Percentiles rank a stretch among this genome's conserved stretches.
phyloP scores from a whole-genome alignment of 2,888 invertebrate genomes.

The Drosophila tanythrix region DNA sequence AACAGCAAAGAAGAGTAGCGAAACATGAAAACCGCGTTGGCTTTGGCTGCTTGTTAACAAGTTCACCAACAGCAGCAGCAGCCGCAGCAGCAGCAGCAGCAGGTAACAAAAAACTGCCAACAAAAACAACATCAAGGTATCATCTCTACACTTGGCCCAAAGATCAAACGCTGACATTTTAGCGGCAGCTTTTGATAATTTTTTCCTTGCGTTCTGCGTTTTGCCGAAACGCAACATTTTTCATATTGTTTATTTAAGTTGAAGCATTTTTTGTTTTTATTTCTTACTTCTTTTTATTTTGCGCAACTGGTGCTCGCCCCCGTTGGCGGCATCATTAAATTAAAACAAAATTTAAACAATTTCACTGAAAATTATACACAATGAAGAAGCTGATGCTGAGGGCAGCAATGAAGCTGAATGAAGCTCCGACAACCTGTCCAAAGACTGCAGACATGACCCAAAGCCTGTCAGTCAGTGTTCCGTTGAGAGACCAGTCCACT shows the following conservation, averaged over 20 bases:
- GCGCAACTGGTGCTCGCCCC: slow-evolving; percentile 73
- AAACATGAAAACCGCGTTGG: slow-evolving; percentile 61
- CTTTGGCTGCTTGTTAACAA: slow-evolving; percentile 76
- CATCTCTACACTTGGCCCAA: slow-evolving; percentile 63
- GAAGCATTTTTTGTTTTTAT: slow-evolving; percentile 27
- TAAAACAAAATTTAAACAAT: slow-evolving; percentile 82
- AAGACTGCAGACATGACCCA: slow-evolving; percentile 45
- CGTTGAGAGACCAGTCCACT: slow-evolving; percentile 4
- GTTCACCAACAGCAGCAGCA: slow-evolving; percentile 64
- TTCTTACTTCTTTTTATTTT: slow-evolving; percentile 32
- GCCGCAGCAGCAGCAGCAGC: slow-evolving; percentile 44
- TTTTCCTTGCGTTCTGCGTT: slow-evolving; percentile 44
- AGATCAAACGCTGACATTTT: slow-evolving; percentile 81
- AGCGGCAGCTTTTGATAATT: slow-evolving; percentile 80
- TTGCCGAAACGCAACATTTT: slow-evolving; percentile 70
- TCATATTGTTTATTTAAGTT: slow-evolving; percentile 68
- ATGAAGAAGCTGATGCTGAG: slow-evolving; percentile 55
- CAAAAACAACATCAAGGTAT: slow-evolving; percentile 37
- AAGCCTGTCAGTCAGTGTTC: slow-evolving; percentile 47
- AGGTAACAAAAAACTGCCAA: slow-evolving; percentile 54
- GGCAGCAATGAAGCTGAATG: slow-evolving; percentile 50
- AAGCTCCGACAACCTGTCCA: slow-evolving; percentile 61
- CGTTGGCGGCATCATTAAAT: slow-evolving; percentile 77
- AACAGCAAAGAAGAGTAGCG: slow-evolving; percentile 60
- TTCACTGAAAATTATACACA: slow-evolving; percentile 79